Percentiles rank a stretch among this genome's conserved stretches.
These are phyloP conservation scores for Tanaodytes sp. DNA, from an alignment of 2,888 invertebrate genomes.

Conservation along the genomic window DNA sequence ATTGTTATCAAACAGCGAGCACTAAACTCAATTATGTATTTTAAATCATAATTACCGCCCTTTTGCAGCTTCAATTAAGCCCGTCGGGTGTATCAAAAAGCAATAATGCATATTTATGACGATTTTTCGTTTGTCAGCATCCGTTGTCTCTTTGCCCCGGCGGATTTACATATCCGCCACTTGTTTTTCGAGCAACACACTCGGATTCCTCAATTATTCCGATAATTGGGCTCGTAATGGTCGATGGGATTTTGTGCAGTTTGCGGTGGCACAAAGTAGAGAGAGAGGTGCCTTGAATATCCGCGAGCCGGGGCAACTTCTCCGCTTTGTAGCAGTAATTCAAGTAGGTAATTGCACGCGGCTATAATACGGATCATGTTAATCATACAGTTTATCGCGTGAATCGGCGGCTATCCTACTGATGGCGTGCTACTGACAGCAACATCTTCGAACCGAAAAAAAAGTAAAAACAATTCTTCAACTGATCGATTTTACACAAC, in stretches of 20 bases:
- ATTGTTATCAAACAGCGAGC: no score
- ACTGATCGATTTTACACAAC: no score
- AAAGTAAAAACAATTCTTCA: no score
- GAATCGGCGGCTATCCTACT: slow-evolving; percentile 43
- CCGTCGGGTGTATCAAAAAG: no score
- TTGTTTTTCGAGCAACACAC: slow-evolving; percentile 12
- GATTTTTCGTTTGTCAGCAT: no score
- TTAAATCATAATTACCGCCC: no score
- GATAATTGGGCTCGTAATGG: slow-evolving; percentile 23
- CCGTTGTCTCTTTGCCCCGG: background rate
- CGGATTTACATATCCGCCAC: background rate
- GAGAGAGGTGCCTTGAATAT: slow-evolving; percentile 33
- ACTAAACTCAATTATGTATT: no score
- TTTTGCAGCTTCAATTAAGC: no score
- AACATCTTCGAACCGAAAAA: slow-evolving; percentile 29
- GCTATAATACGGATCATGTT: slow-evolving; percentile 46
- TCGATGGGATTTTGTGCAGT: slow-evolving; percentile 29
- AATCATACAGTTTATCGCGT: slow-evolving; percentile 50
- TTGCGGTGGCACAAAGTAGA: slow-evolving; percentile 44
- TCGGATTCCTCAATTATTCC: slow-evolving; percentile 26
- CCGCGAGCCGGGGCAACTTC: slow-evolving; percentile 14
- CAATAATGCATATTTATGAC: no score
- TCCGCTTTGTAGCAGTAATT: slow-evolving; percentile 40
- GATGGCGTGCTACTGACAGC: slow-evolving; percentile 40
- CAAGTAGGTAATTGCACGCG: slow-evolving; percentile 48